phyloP scores from a whole-genome alignment of 2,888 invertebrate genomes.

The Ophion ventricosus region DNA sequence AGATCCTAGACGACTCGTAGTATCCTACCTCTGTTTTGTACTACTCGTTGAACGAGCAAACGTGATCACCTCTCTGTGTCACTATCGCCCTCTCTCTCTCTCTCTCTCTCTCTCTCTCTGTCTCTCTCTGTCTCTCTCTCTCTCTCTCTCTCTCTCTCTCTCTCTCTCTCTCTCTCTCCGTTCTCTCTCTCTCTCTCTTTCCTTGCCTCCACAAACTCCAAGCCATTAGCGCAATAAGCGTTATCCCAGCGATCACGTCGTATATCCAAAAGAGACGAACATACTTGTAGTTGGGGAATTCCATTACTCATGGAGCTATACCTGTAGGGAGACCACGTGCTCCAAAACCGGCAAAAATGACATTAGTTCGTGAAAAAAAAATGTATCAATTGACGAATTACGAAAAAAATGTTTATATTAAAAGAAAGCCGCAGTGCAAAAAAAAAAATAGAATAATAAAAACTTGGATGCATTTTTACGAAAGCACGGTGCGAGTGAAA shows the following conservation, averaged over 20 bases:
- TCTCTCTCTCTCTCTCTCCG: neutral
- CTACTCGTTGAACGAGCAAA: too few relatives aligned
- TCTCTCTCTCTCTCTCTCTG: too few relatives aligned
- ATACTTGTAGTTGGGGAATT: slow-evolving; percentile 3
- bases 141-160: slow-evolving; percentile 36
- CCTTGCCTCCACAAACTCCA: slow-evolving; percentile 44
- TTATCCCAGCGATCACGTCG: slow-evolving; percentile 51
- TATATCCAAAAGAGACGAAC: slow-evolving; percentile 20
- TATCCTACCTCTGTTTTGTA: too few relatives aligned
- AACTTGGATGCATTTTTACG: too few relatives aligned
- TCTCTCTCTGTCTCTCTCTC: too few relatives aligned
- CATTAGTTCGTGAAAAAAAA: neutral
- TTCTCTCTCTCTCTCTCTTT: slow-evolving; percentile 6
- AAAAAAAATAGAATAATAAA: neutral
- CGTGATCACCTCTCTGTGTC: too few relatives aligned
- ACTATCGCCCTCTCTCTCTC: too few relatives aligned
- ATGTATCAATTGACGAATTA: neutral
- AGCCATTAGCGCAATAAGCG: slow-evolving; percentile 65
- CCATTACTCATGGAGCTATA: slow-evolving; percentile 48
- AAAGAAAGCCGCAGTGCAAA: too few relatives aligned
- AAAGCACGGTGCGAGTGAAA: too few relatives aligned
- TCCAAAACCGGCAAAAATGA: neutral
- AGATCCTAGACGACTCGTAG: slow-evolving; percentile 44
- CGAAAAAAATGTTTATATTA: too few relatives aligned
- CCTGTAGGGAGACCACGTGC: slow-evolving; percentile 37